These are phyloP conservation scores for Malurus elegans DNA, from an alignment of 2,113 vertebrate species.

Conservation along the genomic window DNA sequence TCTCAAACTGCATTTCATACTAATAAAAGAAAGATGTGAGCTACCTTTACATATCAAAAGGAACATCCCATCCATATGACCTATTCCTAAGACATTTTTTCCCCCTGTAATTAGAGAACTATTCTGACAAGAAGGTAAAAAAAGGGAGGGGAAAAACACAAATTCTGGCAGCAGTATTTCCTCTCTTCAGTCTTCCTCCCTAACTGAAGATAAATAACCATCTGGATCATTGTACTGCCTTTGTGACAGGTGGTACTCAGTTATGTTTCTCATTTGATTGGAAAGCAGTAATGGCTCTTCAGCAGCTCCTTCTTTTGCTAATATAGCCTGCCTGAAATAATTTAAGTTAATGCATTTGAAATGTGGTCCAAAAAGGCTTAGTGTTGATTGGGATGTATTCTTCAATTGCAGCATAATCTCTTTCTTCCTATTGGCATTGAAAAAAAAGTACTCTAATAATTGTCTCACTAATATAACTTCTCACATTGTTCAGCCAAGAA, in stretches of 20 bases:
- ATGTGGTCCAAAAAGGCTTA: not conserved
- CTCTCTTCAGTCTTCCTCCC: constrained; percentile 38
- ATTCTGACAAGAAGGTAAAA: constrained; percentile 35
- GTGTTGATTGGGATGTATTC: not conserved
- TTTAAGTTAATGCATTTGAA: constrained; percentile 31
- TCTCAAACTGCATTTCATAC: not conserved
- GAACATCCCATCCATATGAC: not conserved
- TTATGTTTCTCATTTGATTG: constrained; percentile 41
- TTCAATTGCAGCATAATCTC: not conserved
- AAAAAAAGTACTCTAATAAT: constrained; percentile 17
- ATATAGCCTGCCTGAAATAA: constrained; percentile 22
- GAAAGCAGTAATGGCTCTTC: not conserved
- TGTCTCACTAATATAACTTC: not conserved
- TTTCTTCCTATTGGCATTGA: not conserved
- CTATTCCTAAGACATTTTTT: not conserved
- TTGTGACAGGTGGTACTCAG: constrained; percentile 51
- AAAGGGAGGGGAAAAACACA: not conserved
- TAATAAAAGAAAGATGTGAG: not conserved
- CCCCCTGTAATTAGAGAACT: not conserved
- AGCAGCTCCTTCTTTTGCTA: constrained; percentile 9
- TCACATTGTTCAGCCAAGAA: constrained; percentile 25
- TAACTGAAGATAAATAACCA: constrained; percentile 51
- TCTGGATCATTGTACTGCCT: constrained; percentile 52
- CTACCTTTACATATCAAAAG: not conserved
- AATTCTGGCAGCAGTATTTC: constrained; percentile 29